Base-by-base conservation (phyloP, 2,113 vertebrate genomes). In the Oreotragus oreotragus region DNA sequence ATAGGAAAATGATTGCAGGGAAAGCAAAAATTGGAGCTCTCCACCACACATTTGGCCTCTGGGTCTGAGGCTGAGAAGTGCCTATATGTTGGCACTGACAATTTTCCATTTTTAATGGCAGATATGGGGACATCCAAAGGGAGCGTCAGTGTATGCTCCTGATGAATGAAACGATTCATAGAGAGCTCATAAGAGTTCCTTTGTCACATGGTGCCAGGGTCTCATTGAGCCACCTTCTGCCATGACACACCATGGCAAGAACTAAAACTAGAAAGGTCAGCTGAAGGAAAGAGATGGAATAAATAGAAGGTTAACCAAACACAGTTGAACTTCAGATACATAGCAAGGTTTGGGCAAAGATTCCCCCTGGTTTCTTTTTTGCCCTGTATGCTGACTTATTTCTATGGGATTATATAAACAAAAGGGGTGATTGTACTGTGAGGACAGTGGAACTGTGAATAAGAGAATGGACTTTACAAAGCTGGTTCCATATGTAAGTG, bases 271-370 rank as follows among this genome's bases (percentile, higher is more conserved):
- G 70, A 98, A 97, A 96, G 95, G 86, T 93, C 92, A 97, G 79
- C 36, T 94, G 73, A 77, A 87, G 83, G 45, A 89, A 96, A 94
- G 39, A 80, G 77, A 97, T 90, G 80, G 58, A 84, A 93, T 49
- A 91, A 94, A 95, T 49, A 97, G 66, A 97, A 97, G 91, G 95
- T 98, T 97, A 97, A 94, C 53, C 85, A 98, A 97, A 96, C 91
- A 94, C 27, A 47, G 79, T 73, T 84, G 93, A 92, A 97, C 58
- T 95, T 91, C 73, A 84, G 47, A 79, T 84, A 81, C 81, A 91
- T 64, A 95, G 47, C 45, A 53, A 91, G n/a, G 39, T 91, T 96
- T 43, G 45, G 79, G n/a, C 43, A 94, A 45, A 77, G 55, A 89
- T 92, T 93, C 66, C 62, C 79, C 60, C 28, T 85, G 55, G 23